Percentiles rank a stretch among this genome's conserved stretches.
Conservation (phyloP, 53 echinoderm and acorn worm species). For the Echinometra lucunter region DNA sequence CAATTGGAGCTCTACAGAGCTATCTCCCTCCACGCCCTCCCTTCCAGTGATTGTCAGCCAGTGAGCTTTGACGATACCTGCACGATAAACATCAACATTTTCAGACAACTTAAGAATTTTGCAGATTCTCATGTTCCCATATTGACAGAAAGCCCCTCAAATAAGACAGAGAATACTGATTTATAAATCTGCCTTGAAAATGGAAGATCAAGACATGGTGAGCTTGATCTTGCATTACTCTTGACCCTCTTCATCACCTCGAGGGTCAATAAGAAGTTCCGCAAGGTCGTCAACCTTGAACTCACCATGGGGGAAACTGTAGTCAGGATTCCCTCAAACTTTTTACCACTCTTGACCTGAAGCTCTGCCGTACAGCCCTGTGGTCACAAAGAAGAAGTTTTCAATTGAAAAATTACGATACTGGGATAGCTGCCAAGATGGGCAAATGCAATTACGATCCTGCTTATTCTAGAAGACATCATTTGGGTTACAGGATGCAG, state of each 20-base stretch:
- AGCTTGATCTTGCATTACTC: not conserved
- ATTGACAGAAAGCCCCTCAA: no score
- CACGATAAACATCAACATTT: no score
- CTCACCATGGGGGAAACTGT: constrained; percentile 87
- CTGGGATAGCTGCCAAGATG: not conserved
- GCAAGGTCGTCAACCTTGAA: not conserved
- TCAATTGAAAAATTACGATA: not conserved
- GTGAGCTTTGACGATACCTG: no score
- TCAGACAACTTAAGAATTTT: no score
- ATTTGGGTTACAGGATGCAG: not conserved
- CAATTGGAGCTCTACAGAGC: no score
- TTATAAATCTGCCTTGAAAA: not conserved
- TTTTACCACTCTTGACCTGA: constrained; percentile 81
- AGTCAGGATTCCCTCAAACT: constrained; percentile 85
- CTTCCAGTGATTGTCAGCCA: no score
- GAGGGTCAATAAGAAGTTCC: not conserved
- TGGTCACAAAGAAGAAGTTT: not conserved
- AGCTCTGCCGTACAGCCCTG: constrained; percentile 83
- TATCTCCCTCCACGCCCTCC: no score
- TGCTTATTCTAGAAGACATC: not conserved
- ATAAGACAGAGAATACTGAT: not conserved
- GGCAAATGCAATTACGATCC: not conserved
- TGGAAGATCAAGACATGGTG: not conserved
- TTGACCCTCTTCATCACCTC: not conserved
- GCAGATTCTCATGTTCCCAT: no score